phyloP scores from a whole-genome alignment of 37 sponge, comb jelly and placozoan genomes.

The Ephydatia muelleri region DNA sequence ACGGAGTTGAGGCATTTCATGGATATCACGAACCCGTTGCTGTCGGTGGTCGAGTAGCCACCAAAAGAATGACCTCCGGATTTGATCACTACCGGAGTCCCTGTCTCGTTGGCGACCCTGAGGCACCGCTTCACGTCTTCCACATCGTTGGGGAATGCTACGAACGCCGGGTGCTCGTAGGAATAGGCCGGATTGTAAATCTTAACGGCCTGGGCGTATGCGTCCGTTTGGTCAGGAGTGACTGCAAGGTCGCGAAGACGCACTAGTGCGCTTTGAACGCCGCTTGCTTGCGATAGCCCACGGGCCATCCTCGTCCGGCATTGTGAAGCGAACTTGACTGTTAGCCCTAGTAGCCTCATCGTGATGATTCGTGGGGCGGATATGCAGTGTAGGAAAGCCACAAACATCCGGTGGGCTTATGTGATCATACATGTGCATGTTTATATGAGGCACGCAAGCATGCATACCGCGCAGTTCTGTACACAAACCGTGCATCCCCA shows the following conservation, averaged over 20 bases:
- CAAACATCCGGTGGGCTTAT: too few relatives aligned
- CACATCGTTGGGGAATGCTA: constrained; percentile 18
- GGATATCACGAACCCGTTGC: constrained; percentile 37
- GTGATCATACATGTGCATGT: too few relatives aligned
- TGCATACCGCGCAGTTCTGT: too few relatives aligned
- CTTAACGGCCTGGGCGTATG: constrained; percentile 4
- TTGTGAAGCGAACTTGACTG: not conserved
- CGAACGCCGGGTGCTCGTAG: constrained; percentile 31
- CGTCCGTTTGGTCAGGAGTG: not conserved
- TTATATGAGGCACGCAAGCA: too few relatives aligned
- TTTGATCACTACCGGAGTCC: constrained; percentile 5
- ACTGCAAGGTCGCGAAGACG: constrained; percentile 22
- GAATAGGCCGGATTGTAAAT: constrained; percentile 45
- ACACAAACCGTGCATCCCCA: too few relatives aligned
- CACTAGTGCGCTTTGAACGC: not conserved
- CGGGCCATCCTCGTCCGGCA: not conserved
- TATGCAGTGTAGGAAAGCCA: too few relatives aligned
- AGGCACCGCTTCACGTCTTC: constrained; percentile 27
- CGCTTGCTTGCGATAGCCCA: not conserved
- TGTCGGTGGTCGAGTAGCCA: constrained; percentile 41
- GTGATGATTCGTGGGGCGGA: too few relatives aligned
- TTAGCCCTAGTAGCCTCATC: not conserved
- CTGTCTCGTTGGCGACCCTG: not conserved
- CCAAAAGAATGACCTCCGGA: constrained; percentile 34
- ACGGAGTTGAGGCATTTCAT: not conserved